phyloP scores from a whole-genome alignment of 1,140 invertebrate genomes.

The Ectropis grisescens region DNA sequence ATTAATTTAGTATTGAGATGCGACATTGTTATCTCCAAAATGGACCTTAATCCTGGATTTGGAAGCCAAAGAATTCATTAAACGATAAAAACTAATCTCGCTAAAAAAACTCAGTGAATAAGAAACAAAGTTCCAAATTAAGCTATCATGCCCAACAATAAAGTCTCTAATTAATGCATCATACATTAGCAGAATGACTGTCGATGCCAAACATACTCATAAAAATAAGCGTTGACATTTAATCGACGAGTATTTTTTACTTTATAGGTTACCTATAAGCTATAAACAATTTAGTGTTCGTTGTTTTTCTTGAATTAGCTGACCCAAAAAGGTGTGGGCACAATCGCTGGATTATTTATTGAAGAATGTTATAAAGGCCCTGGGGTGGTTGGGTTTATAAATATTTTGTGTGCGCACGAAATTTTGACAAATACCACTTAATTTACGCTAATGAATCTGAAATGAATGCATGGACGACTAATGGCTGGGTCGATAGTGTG shows the following conservation, averaged over 20 bases:
- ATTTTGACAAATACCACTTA: conserved; percentile 66
- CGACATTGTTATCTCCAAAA: conserved; percentile 23
- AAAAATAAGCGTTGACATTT: conserved; percentile 43
- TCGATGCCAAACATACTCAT: conserved; percentile 31
- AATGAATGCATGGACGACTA: conserved; percentile 42
- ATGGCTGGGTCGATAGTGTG: conserved; percentile 28
- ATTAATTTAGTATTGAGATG: conserved; percentile 28
- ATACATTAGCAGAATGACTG: conserved; percentile 51
- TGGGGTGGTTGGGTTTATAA: conserved; percentile 32
- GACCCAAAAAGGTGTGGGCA: conserved; percentile 25
- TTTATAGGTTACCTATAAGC: conserved; percentile 14
- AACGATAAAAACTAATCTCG: conserved; percentile 22
- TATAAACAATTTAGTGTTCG: conserved; percentile 29
- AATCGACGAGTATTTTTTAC: background rate
- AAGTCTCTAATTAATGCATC: conserved; percentile 51
- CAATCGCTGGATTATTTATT: conserved; percentile 25
- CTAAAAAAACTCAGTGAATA: conserved; percentile 20
- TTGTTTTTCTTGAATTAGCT: conserved; percentile 22
- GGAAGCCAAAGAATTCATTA: conserved; percentile 21
- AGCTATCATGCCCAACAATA: conserved; percentile 45
- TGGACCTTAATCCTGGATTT: conserved; percentile 24
- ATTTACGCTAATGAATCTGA: conserved; percentile 61
- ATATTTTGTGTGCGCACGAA: conserved; percentile 49
- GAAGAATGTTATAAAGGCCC: conserved; percentile 20
- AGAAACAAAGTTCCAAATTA: conserved; percentile 38